Evolutionary conservation across 2,797 vertebrate genomes (phyloP).

Genomic region (Dendrocincla tyrannina): DNA sequence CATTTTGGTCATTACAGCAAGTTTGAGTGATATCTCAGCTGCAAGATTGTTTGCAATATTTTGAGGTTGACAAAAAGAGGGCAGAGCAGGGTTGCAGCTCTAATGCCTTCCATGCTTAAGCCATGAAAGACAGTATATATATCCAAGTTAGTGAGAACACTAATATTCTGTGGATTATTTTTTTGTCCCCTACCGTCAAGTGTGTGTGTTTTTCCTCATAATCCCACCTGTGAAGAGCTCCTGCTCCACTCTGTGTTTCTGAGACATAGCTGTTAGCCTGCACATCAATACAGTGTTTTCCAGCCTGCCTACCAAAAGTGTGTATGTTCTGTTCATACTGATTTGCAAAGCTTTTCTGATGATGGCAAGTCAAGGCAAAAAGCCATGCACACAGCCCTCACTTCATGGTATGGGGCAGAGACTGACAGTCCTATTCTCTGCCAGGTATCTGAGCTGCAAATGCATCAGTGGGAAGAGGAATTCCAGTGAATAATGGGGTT

Average conservation of each 20-base stretch:
- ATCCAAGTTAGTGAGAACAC: not conserved
- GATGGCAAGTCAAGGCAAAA: not conserved
- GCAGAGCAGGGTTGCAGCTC: not conserved
- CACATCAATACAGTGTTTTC: not conserved
- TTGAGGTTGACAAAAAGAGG: not conserved
- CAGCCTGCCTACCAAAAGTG: not conserved
- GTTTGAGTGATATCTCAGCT: not conserved
- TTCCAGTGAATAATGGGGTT: not conserved
- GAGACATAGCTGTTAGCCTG: not conserved
- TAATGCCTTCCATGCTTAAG: not conserved
- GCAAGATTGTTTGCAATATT: not conserved
- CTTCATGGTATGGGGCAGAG: not conserved
- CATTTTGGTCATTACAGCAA: not conserved
- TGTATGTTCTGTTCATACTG: fast-evolving
- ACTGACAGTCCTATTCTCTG: not conserved
- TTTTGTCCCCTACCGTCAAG: not conserved
- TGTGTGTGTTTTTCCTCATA: not conserved
- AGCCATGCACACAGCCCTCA: not conserved
- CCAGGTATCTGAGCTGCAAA: not conserved
- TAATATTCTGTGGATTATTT: not conserved
- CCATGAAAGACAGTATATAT: not conserved
- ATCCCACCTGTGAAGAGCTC: not conserved
- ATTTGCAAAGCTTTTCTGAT: not conserved
- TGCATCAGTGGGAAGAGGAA: not conserved
- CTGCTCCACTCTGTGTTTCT: not conserved